Conservation (phyloP, 2,888 invertebrate species). For the Andrena hattorfiana region DNA sequence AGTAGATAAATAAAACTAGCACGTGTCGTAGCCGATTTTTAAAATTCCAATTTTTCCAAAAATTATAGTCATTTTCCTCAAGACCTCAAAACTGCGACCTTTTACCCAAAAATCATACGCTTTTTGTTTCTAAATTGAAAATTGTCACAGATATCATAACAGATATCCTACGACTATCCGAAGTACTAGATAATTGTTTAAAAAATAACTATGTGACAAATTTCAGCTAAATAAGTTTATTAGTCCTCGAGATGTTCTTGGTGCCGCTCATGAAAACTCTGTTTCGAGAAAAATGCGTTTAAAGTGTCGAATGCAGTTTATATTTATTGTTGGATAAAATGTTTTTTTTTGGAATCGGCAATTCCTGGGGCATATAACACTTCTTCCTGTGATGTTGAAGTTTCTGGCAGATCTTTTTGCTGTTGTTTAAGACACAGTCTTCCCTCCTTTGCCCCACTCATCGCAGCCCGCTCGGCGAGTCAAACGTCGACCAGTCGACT, state of each 20-base stretch:
- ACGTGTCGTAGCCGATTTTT: background rate
- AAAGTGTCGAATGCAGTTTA: background rate
- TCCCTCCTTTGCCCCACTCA: no score
- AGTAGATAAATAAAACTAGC: background rate
- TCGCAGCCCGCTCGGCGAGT: no score
- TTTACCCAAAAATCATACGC: background rate
- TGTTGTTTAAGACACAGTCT: no score
- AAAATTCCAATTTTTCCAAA: background rate
- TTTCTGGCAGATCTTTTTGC: background rate
- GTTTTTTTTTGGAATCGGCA: background rate
- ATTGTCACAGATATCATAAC: background rate
- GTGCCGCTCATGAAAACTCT: background rate
- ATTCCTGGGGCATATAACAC: background rate
- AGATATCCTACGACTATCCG: no score
- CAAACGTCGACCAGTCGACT: no score
- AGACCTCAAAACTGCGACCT: background rate
- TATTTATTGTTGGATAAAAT: background rate
- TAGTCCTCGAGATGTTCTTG: background rate
- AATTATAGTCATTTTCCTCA: background rate
- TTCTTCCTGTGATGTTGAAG: background rate
- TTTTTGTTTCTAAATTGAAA: background rate
- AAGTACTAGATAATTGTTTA: background rate
- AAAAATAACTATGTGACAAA: background rate
- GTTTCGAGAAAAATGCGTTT: background rate
- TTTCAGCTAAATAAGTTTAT: background rate